These are phyloP conservation scores for Drosophila helvetica DNA, from an alignment of 2,888 invertebrate genomes.

Conservation along the genomic window DNA sequence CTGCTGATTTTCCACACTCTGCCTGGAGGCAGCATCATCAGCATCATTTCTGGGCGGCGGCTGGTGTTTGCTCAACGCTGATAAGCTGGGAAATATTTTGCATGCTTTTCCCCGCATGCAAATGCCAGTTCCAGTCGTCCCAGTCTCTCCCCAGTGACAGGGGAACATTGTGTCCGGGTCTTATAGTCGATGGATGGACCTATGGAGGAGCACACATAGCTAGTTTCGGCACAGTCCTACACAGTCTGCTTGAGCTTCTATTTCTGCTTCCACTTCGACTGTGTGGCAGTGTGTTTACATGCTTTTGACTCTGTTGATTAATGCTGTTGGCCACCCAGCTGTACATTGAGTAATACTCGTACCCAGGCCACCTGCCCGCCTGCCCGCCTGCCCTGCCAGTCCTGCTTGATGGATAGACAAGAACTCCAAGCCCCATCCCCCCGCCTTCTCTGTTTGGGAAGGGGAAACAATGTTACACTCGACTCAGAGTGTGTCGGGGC, in stretches of 20 bases:
- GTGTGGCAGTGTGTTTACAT: conserved; percentile 49
- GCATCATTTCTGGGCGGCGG: conserved; percentile 6
- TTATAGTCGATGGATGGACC: conserved; percentile 17
- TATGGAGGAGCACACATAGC: conserved; percentile 12
- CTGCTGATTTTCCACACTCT: conserved; percentile 1
- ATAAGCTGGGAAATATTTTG: conserved; percentile 65
- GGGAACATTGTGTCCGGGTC: conserved; percentile 13
- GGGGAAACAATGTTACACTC: conserved; percentile 18
- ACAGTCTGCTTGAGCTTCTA: neutral
- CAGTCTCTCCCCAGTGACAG: conserved; percentile 17
- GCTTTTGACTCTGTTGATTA: conserved; percentile 66
- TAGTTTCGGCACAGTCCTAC: conserved; percentile 14
- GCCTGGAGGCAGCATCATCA: neutral
- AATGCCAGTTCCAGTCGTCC: conserved; percentile 29
- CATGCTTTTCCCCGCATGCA: conserved; percentile 49
- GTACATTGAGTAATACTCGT: conserved; percentile 28
- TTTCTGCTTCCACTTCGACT: conserved; percentile 4
- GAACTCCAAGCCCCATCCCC: neutral
- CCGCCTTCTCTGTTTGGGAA: conserved; percentile 3
- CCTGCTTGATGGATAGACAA: conserved; percentile 49
- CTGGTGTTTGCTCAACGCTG: conserved; percentile 55
- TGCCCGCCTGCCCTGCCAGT: neutral
- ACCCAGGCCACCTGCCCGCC: conserved; percentile 12
- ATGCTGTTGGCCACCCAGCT: conserved; percentile 49
- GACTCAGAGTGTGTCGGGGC: conserved; percentile 12